These are phyloP conservation scores for Helleia helle DNA, from an alignment of 2,888 invertebrate species.

Conservation along the genomic window DNA sequence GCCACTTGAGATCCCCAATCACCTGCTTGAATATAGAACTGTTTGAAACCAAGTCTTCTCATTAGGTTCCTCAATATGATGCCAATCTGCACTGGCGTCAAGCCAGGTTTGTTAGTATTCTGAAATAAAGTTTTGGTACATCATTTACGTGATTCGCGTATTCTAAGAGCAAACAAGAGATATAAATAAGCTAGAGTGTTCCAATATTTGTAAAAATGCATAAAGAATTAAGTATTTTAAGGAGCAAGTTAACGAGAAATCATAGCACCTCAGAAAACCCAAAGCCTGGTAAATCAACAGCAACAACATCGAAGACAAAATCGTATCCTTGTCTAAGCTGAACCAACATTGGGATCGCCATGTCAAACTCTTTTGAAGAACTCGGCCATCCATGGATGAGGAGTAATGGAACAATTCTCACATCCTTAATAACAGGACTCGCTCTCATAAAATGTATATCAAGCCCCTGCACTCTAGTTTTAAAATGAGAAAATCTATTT, in stretches of 20 bases:
- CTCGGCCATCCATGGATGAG: conserved; percentile 93
- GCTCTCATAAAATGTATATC: conserved; percentile 84
- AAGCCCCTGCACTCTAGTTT: conserved; percentile 81
- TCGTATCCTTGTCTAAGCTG: conserved; percentile 64
- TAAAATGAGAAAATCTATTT: conserved; percentile 83
- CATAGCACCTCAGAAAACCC: conserved; percentile 76
- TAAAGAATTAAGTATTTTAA: too few relatives aligned
- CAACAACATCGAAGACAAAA: conserved; percentile 80
- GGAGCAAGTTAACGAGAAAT: too few relatives aligned
- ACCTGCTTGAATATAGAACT: conserved; percentile 83
- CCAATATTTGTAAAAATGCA: too few relatives aligned
- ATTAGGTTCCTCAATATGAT: conserved; percentile 80
- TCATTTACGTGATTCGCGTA: too few relatives aligned
- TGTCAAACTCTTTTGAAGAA: conserved; percentile 85
- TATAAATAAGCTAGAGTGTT: too few relatives aligned
- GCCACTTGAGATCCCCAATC: conserved; percentile 84
- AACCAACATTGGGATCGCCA: conserved; percentile 79
- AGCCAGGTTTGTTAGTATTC: conserved; percentile 75
- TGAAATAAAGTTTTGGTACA: too few relatives aligned
- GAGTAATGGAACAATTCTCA: conserved; percentile 76
- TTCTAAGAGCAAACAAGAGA: too few relatives aligned
- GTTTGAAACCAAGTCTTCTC: conserved; percentile 76
- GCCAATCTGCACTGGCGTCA: conserved; percentile 73
- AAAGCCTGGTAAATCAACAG: conserved; percentile 80
- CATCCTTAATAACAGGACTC: conserved; percentile 61